Conservation (phyloP, 2,888 invertebrate genomes). For the Dryococelus australis region DNA sequence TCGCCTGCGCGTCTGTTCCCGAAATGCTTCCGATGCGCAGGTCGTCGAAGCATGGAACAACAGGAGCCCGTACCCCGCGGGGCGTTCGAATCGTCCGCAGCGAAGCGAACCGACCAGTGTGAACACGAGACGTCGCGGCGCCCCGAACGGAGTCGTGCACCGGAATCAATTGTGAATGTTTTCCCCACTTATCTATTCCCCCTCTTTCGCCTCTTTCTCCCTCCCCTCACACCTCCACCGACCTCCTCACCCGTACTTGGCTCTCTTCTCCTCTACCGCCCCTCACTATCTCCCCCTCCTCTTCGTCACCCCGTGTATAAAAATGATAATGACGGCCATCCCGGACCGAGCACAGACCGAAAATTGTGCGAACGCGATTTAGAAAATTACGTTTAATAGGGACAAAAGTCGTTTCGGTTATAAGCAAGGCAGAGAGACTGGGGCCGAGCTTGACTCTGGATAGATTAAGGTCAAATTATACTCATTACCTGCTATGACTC, state of each 20-base stretch:
- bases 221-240: not conserved
- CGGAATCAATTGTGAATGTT: conserved; percentile 9
- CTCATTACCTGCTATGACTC: conserved; percentile 39
- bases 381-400: conserved; percentile 42
- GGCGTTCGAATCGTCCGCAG: too few relatives aligned
- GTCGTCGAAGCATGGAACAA: not conserved
- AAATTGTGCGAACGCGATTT: conserved; percentile 42
- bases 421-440: conserved; percentile 25
- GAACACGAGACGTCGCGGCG: not conserved
- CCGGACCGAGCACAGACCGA: conserved; percentile 31
- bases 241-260: not conserved
- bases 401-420: conserved; percentile 38
- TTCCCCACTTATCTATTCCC: not conserved
- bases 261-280: conserved; percentile 25
- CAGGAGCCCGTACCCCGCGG: not conserved
- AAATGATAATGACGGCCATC: conserved; percentile 37
- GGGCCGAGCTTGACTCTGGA: conserved; percentile 21
- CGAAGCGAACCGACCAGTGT: too few relatives aligned
- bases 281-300: not conserved
- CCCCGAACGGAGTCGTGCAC: not conserved
- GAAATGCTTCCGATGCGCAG: too few relatives aligned
- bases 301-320: not conserved
- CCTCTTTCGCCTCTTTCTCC: not conserved
- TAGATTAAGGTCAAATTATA: conserved; percentile 42
- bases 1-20: too few relatives aligned